Evolutionary conservation across 2,888 invertebrate species (phyloP).

Genomic region (Timandra comae): DNA sequence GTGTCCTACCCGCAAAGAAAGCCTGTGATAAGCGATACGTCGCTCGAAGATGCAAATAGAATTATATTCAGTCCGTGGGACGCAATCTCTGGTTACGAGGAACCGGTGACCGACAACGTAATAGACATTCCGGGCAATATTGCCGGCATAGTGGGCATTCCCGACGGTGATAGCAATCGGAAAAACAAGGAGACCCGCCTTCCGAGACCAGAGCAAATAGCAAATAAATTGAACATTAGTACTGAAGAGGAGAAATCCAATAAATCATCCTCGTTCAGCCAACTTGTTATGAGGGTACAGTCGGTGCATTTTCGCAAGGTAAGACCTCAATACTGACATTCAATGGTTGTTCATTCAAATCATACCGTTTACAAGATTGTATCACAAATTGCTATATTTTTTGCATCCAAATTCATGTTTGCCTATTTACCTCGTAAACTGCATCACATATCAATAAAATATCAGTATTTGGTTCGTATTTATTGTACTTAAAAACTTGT

Average conservation of each 20-base stretch:
- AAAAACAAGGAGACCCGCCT: conserved; percentile 52
- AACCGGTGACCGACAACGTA: conserved; percentile 61
- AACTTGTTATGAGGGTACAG: conserved; percentile 69
- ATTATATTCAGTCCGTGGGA: conserved; percentile 75
- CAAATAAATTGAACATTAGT: conserved; percentile 66
- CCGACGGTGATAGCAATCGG: conserved; percentile 40
- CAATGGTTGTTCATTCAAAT: too few species aligned
- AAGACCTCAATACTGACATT: too few species aligned
- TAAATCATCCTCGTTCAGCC: conserved; percentile 69
- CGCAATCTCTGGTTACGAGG: conserved; percentile 64
- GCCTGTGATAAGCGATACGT: conserved; percentile 61
- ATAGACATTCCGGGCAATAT: conserved; percentile 67
- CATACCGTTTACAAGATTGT: too few species aligned
- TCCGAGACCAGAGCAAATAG: conserved; percentile 49
- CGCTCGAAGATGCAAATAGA: conserved; percentile 71
- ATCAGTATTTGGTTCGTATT: too few species aligned
- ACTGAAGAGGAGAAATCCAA: conserved; percentile 68
- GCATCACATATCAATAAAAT: too few species aligned
- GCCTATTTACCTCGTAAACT: too few species aligned
- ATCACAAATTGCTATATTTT: too few species aligned
- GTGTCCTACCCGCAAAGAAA: conserved; percentile 45
- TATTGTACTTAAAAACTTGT: too few species aligned
- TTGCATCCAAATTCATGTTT: too few species aligned
- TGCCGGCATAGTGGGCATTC: conserved; percentile 37
- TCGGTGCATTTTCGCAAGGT: conserved; percentile 70